These are phyloP conservation scores for Protobothrops mucrosquamatus DNA, from an alignment of 2,113 vertebrate species.

Conservation along the genomic window DNA sequence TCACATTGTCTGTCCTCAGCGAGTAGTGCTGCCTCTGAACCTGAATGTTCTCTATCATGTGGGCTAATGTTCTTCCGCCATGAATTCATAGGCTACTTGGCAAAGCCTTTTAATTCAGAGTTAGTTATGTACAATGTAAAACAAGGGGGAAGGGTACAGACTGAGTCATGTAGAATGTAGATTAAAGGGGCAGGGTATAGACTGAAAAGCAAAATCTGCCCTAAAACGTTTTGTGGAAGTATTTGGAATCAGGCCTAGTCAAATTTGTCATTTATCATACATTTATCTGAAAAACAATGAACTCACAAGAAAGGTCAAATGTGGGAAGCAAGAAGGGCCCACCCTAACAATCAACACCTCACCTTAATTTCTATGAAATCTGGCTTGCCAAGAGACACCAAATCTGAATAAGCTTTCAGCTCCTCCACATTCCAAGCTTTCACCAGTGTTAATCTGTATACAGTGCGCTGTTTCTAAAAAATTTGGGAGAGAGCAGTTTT, in stretches of 20 bases:
- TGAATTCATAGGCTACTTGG: no score
- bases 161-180: not conserved
- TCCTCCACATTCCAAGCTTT: slow-evolving; percentile 97
- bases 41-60: not conserved
- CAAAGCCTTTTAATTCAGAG: not conserved
- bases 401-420: slow-evolving; percentile 84
- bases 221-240: not conserved
- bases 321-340: no score
- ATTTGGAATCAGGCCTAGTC: not conserved
- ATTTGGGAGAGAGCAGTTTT: not conserved
- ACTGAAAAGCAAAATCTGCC: not conserved
- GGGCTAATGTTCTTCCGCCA: not conserved
- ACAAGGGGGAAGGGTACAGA: not conserved
- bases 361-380: slow-evolving; percentile 98
- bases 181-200: not conserved
- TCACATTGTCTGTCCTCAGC: not conserved
- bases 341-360: slow-evolving; percentile 32
- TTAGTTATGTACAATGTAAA: not conserved
- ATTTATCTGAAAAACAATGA: not conserved
- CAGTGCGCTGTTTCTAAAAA: slow-evolving; percentile 85
- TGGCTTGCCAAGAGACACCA: slow-evolving; percentile 84
- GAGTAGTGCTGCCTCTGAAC: not conserved
- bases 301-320: not conserved
- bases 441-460: slow-evolving; percentile 90
- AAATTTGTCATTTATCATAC: not conserved